Conservation (phyloP, 2,113 vertebrate species). For the Apodemus speciosus region DNA sequence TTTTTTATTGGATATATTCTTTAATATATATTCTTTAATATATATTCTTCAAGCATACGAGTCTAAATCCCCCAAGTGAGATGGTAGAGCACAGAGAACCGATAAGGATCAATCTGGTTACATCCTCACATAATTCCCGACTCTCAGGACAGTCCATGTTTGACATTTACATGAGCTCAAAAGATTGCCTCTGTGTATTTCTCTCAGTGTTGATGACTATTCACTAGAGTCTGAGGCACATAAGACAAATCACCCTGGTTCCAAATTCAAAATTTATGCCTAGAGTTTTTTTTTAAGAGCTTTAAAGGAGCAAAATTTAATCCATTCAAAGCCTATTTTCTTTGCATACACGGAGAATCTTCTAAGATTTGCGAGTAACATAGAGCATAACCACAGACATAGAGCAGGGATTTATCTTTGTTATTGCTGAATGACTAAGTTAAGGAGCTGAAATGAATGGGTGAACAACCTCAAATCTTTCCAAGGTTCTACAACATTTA, state of each 20-base stretch:
- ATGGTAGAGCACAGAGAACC: neutral
- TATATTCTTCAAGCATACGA: too few relatives aligned
- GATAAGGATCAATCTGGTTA: neutral
- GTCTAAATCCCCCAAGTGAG: neutral
- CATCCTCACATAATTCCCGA: neutral
- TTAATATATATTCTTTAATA: too few relatives aligned
- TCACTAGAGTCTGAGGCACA: neutral
- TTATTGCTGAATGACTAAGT: slow-evolving; percentile 29
- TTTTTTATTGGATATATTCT: too few relatives aligned
- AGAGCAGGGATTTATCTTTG: neutral
- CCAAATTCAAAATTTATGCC: neutral
- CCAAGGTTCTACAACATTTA: neutral
- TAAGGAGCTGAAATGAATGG: neutral
- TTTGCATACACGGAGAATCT: slow-evolving; percentile 18
- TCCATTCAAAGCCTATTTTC: neutral
- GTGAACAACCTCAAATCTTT: neutral
- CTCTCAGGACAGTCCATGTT: neutral
- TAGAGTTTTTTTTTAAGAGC: neutral
- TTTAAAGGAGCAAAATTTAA: neutral
- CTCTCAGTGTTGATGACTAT: neutral
- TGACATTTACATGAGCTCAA: neutral
- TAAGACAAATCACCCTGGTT: neutral
- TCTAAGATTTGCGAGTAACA: neutral
- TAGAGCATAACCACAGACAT: neutral
- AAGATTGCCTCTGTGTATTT: neutral